These are phyloP conservation scores for Leptothorax acervorum DNA, from an alignment of 2,888 invertebrate genomes.

Conservation along the genomic window DNA sequence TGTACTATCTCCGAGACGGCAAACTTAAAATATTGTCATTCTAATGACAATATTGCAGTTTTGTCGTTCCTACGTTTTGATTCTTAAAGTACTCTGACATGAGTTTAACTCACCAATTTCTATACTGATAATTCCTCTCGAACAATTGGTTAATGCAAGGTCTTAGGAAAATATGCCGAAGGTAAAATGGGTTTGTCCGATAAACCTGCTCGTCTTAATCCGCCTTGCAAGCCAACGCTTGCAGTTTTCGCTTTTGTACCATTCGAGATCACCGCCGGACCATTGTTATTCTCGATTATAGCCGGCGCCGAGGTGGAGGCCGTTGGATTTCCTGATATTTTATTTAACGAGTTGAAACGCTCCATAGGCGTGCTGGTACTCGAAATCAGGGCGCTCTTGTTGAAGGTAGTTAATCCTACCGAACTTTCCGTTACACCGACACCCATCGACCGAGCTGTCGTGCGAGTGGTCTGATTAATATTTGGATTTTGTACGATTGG, in stretches of 20 bases:
- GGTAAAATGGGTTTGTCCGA: constrained; percentile 83
- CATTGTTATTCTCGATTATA: constrained; percentile 82
- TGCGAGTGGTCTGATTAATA: constrained; percentile 81
- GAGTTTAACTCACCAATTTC: constrained; percentile 53
- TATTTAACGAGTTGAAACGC: constrained; percentile 79
- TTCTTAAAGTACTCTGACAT: constrained; percentile 38
- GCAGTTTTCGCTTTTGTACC: constrained; percentile 80
- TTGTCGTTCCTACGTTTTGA: constrained; percentile 56
- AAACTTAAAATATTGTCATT: constrained; percentile 56
- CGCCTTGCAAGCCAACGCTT: constrained; percentile 79
- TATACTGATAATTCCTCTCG: constrained; percentile 30
- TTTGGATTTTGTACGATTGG: constrained; percentile 82
- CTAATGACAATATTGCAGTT: constrained; percentile 35
- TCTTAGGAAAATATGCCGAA: constrained; percentile 83
- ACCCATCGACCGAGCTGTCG: constrained; percentile 78
- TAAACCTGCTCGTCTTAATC: constrained; percentile 80
- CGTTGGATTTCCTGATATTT: constrained; percentile 69
- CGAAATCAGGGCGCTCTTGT: constrained; percentile 82
- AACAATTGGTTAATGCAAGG: constrained; percentile 76
- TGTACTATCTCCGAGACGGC: constrained; percentile 66
- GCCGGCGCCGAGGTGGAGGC: constrained; percentile 76
- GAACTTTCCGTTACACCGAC: constrained; percentile 79
- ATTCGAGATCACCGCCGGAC: constrained; percentile 76
- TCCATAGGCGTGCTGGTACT: constrained; percentile 84
- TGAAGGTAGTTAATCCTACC: constrained; percentile 78